Evolutionary conservation across 1,140 invertebrate species (phyloP).

Genomic region (Agraylea sexmaculata): DNA sequence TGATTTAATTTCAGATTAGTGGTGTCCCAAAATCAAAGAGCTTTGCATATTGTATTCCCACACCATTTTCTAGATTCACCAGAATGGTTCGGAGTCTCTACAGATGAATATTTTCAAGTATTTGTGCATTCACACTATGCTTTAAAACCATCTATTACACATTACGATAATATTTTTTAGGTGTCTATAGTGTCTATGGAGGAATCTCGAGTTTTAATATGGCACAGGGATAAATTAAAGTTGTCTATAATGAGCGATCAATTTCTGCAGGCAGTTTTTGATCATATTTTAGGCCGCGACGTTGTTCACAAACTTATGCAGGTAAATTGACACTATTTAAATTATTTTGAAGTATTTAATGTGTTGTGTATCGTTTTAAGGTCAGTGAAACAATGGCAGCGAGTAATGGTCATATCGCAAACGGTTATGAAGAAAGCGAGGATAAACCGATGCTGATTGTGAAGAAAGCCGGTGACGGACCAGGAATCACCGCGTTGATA

Average conservation of each 20-base stretch:
- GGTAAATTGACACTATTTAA: conserved; percentile 36
- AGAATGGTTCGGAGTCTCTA: conserved; percentile 85
- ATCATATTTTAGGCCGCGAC: conserved; percentile 77
- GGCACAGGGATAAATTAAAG: conserved; percentile 77
- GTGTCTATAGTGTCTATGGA: conserved; percentile 83
- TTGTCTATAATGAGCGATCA: conserved; percentile 72
- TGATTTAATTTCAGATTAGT: conserved; percentile 58
- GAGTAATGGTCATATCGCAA: conserved; percentile 57
- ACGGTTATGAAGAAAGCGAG: conserved; percentile 58
- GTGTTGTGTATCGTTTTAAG: conserved; percentile 30
- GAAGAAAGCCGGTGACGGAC: conserved; percentile 60
- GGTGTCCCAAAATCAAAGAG: conserved; percentile 73
- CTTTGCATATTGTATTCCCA: conserved; percentile 75
- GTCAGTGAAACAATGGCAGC: conserved; percentile 69
- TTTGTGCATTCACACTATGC: conserved; percentile 12
- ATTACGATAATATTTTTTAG: conserved; percentile 53
- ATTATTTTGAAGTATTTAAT: conserved; percentile 3
- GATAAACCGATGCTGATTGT: conserved; percentile 65
- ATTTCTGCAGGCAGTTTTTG: conserved; percentile 75
- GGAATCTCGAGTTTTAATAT: conserved; percentile 72
- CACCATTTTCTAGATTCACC: conserved; percentile 89
- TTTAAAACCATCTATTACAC: not conserved
- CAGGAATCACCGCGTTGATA: conserved; percentile 62
- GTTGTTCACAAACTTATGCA: conserved; percentile 85
- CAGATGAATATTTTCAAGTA: conserved; percentile 82